Evolutionary conservation across 2,113 vertebrate species (phyloP), one percentile per base, ranked within the genome.

Genomic region (Chlamydotis undulata): DNA sequence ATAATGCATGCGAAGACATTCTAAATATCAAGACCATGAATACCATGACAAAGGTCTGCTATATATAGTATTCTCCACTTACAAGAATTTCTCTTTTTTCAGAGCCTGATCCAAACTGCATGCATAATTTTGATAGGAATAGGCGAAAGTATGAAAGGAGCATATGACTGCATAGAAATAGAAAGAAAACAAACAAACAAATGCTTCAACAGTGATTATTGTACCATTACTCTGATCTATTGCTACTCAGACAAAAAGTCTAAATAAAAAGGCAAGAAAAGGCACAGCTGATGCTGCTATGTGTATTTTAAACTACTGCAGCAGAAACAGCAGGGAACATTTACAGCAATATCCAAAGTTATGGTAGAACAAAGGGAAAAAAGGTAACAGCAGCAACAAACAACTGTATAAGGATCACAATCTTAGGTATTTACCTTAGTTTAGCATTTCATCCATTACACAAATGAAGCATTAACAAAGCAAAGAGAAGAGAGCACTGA

Each of bases 121-220:
- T 75, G 69, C 96, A 5, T 89, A 70, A 67, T 71, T 94, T 55
- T 71, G 71, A 56, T 7, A 76, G 67, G 68, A 92, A 94, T 17
- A 75, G 82, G 95, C 7, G 45, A 74, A 96, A 92, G 56, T 77
- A 91, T 82, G 82, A 92, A 92, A 39, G 24, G 39, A 81, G 65
- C 39, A 64, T 53, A 87, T 37, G 88, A 92, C 63, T 74, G 60
- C 91, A 86, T 25, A 31, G 65, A 82, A 83, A 91, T 43, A 78
- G 79, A 94, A 84, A 2, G 33, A 70, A 95, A 91, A 85, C 81
- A 97, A 97, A 95, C 87, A 95, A 95, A 93, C 41, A 94, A 84
- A 86, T 65, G 87, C 43, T 85, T 82, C 67, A 84, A 55, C 43
- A 63, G 84, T 81, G 89, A 74, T 69, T 67, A 89, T 57, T 88